Evolutionary conservation across 1,140 invertebrate species (phyloP).

Genomic region (Zaprionus ghesquierei): DNA sequence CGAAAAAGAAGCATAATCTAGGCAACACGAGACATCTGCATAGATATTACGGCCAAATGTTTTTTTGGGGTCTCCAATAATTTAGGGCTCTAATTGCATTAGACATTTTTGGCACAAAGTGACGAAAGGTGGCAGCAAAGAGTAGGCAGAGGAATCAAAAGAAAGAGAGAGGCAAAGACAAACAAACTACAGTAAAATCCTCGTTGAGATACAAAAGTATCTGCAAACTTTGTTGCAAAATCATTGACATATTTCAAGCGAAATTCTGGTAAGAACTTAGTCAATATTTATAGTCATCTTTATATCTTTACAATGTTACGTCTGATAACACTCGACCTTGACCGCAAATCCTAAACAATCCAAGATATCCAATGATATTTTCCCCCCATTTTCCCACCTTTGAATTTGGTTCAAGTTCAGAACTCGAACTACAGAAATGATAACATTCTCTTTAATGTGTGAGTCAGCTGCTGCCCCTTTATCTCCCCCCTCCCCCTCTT

Average conservation of each 20-base stretch:
- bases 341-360: background rate
- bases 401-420: slow-evolving; percentile 34
- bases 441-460: slow-evolving; percentile 18
- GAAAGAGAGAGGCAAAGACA: background rate
- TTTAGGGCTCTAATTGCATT: slow-evolving; percentile 25
- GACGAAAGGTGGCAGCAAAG: background rate
- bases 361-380: no score
- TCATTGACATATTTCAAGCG: no score
- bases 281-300: no score
- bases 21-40: slow-evolving; percentile 50
- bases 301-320: background rate
- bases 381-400: no score
- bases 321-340: background rate
- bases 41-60: slow-evolving; percentile 31
- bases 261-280: no score
- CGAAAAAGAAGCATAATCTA: background rate
- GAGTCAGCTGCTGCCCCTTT: slow-evolving; percentile 24
- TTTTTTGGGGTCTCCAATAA: background rate
- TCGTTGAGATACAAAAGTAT: background rate
- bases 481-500: background rate
- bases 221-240: background rate
- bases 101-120: background rate
- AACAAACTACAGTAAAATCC: background rate
- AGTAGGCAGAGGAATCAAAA: background rate
- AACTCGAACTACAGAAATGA: background rate